These are phyloP conservation scores for Danionella dracula DNA, from an alignment of 2,797 vertebrate species.

Conservation along the genomic window DNA sequence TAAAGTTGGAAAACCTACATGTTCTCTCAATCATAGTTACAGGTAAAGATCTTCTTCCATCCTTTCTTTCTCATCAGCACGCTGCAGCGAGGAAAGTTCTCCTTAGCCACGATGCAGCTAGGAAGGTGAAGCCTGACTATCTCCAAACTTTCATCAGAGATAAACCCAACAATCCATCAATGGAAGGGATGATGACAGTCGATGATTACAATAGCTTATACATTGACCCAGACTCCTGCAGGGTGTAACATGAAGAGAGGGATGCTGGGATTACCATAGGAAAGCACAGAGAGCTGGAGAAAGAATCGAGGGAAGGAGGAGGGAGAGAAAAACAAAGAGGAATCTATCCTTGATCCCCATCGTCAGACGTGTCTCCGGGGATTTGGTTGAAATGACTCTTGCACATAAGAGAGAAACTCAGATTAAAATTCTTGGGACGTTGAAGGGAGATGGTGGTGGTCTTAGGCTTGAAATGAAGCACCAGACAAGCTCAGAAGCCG, in stretches of 20 bases:
- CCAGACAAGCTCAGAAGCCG: too few species aligned
- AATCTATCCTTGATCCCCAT: slow-evolving; percentile 17
- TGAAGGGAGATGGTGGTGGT: slow-evolving; percentile 4
- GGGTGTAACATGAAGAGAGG: slow-evolving; percentile 26
- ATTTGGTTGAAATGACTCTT: background rate
- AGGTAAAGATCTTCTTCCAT: too few species aligned
- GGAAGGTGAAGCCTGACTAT: background rate
- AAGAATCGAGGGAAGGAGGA: slow-evolving; percentile 3
- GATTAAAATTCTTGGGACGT: slow-evolving; percentile 34
- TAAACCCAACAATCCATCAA: slow-evolving; percentile 25
- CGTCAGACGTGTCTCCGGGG: slow-evolving; percentile 2
- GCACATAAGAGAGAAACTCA: background rate
- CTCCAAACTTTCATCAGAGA: slow-evolving; percentile 14
- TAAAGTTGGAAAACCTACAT: too few species aligned
- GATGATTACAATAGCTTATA: slow-evolving; percentile 34
- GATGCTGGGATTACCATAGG: slow-evolving; percentile 22
- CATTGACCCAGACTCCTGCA: slow-evolving; percentile 2
- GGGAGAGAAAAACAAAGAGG: slow-evolving; percentile 1
- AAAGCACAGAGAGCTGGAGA: slow-evolving; percentile 18
- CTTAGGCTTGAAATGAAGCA: background rate
- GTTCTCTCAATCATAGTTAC: too few species aligned
- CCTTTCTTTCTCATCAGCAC: too few species aligned
- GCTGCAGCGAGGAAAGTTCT: background rate
- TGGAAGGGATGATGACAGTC: slow-evolving; percentile 22
- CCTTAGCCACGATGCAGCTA: background rate